Percentiles rank a stretch among this genome's conserved stretches.
These are phyloP conservation scores for Gallinago nigripennis DNA, from an alignment of 2,797 vertebrate genomes.

Conservation along the genomic window DNA sequence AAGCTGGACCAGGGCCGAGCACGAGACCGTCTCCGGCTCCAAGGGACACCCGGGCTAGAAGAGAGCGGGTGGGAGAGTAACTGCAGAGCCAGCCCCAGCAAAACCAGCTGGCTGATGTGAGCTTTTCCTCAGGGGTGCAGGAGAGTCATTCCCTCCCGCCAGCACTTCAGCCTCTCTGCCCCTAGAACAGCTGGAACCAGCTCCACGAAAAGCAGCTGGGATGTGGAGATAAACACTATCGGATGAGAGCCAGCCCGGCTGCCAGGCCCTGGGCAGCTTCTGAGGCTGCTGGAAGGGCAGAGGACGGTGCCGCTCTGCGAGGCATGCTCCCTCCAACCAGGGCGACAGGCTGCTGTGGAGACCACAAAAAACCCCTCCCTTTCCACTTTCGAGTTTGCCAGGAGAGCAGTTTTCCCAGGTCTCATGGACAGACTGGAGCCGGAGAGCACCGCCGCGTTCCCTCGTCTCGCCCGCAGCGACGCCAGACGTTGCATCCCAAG, in stretches of 20 bases:
- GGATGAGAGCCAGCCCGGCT: background rate
- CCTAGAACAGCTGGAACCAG: background rate
- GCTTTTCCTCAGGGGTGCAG: background rate
- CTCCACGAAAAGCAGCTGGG: background rate
- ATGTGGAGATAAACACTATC: background rate
- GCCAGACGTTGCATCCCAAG: background rate
- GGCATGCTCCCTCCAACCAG: fast-evolving
- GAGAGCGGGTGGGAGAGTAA: background rate
- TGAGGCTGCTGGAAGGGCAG: background rate
- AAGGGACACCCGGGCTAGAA: too few species aligned
- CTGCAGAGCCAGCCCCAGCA: background rate
- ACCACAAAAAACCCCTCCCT: background rate
- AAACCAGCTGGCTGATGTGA: background rate
- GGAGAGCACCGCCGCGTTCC: background rate
- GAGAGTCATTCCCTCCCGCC: background rate
- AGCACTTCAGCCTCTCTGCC: background rate
- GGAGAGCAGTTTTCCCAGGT: background rate
- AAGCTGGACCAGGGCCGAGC: too few species aligned
- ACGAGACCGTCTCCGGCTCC: too few species aligned
- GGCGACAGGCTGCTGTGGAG: background rate
- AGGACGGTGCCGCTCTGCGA: background rate
- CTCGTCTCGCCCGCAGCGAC: fast-evolving
- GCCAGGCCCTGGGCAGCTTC: background rate
- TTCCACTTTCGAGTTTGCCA: background rate
- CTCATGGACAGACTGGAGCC: fast-evolving